phyloP scores from a whole-genome alignment of 2,888 invertebrate species.

The Osedax fenrisi region DNA sequence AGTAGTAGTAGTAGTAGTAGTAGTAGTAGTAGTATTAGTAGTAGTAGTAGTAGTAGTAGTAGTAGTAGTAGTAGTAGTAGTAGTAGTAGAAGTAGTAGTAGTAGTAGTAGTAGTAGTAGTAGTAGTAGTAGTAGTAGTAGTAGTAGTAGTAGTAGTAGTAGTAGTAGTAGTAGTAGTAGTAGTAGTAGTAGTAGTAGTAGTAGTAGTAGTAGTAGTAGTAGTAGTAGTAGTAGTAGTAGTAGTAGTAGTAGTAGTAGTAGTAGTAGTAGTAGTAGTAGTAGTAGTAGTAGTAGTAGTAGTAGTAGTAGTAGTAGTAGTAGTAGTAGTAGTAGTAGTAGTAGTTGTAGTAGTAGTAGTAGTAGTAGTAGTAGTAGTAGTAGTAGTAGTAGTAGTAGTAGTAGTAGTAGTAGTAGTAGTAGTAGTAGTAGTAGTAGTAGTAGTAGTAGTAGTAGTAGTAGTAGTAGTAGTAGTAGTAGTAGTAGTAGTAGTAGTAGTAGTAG shows the following conservation, averaged over 20 bases:
- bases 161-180: background rate
- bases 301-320: background rate
- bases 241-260: background rate
- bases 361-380: background rate
- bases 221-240: background rate
- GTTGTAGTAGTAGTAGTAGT: background rate
- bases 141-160: background rate
- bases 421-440: background rate
- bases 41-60: background rate
- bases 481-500: background rate
- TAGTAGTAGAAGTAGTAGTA: constrained; percentile 18
- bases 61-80: constrained; percentile 19
- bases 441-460: background rate
- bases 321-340: background rate
- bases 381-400: background rate
- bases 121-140: background rate
- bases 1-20: background rate
- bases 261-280: background rate
- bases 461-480: background rate
- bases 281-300: background rate
- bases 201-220: background rate
- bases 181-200: background rate
- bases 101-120: constrained; percentile 18
- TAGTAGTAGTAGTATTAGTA: background rate
- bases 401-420: background rate